Evolutionary conservation across 2,113 vertebrate genomes (phyloP), one percentile per base, ranked within the genome.

Genomic region (Callipepla californica): DNA sequence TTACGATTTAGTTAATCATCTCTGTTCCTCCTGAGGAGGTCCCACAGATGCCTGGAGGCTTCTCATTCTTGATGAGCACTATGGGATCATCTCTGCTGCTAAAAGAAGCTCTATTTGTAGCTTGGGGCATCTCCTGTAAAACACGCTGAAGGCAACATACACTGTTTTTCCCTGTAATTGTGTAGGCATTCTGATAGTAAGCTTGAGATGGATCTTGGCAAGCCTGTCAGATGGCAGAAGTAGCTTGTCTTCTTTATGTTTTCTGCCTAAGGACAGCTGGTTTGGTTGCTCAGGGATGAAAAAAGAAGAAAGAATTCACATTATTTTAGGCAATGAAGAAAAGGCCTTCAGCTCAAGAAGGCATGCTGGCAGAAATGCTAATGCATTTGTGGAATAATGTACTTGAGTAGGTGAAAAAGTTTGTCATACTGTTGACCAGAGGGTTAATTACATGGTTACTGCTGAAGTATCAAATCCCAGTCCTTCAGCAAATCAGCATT

Each of bases 1-100:
- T 91, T 92, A 80, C 75, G 74, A 40, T 57, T 89, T 77, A 55
- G 55, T 69, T 87, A 78, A 91, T 82, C 70, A 63, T 38, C 47
- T 85, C 25, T n/a, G 34, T 44, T 89, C 55, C 51, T 67, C 47
- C 5, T 0, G 2, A 93, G 77, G 67, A 85, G 32, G 32, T 53
- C 80, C 38, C 38, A 19, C 34, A 74, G 28, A 45, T 93, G 78
- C 62, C 87, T 45, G 42, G 32, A 62, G 66, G 40, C 65, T 90
- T 92, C 62, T 45, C 50, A 21, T 42, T 73, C 63, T n/a, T 91
- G 70, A 80, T 57, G 59, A 89, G 21, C 72, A 77, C 22, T 45
- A 45, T 23, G 81, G 67, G 58, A 86, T 93, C 73, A 19, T 42
- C 58, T 61, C 74, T 72, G 30, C 21, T 90, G 22, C 72, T 89